Base-by-base conservation (phyloP, 2,888 invertebrate genomes). In the Cephus spinipes region DNA sequence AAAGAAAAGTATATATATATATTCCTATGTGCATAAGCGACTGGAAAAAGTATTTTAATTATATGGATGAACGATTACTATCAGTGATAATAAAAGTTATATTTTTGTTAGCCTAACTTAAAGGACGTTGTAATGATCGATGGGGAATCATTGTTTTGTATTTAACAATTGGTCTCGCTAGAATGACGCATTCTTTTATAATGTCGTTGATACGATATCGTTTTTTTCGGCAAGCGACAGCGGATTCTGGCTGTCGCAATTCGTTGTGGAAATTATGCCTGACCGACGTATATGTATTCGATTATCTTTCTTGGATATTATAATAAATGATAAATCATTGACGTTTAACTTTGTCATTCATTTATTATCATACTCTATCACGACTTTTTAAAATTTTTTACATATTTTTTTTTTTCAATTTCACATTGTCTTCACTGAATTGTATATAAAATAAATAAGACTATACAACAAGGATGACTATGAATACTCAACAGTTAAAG, bases 51-150 rank as follows among this genome's bases (percentile, higher is more conserved):
- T 88, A 87, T 87, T 88, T 87, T 87, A 86, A 83, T 85, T 86
- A 85, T 83, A 81, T 74, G 79, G 68, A 83, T 77, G 80, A 81
- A 83, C 77, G 79, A 85, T 84, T 71, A 76, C 79, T 76, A 75
- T 74, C 75, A 85, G 79, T 81, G 82, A 85, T 82, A 85, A 87
- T 84, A 84, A 88, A 86, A 87, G 80, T 86, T 85, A 87, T 88
- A 89, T 89, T 89, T 89, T 89, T 90, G 86, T 90, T 87, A 90
- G 87, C 80, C 79, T 85, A 84, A 80, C 81, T 80, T 83, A 80
- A 80, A 82, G 73, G 75, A 79, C 74, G 79, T 82, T 85, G 82
- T 82, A 84, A 85, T 83, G 83, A 83, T 75, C 74, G 71, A 78
- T 82, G 77, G 73, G 79, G 71, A 76, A 77, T 84, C 80, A 83